These are phyloP conservation scores for Miniopterus natalensis DNA, from an alignment of 2,113 vertebrate species.

Conservation along the genomic window DNA sequence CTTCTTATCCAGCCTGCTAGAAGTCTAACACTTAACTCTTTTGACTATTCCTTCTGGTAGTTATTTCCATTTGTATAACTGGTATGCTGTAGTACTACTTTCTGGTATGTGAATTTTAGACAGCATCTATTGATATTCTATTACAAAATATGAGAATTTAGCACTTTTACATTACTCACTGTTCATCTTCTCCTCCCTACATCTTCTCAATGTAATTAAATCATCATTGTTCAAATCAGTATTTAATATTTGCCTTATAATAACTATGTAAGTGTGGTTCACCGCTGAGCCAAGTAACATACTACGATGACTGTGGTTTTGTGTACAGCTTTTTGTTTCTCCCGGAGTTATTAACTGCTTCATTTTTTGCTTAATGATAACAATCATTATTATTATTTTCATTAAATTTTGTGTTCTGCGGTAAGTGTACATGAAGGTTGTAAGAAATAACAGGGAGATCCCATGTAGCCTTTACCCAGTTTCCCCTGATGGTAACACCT, in stretches of 20 bases:
- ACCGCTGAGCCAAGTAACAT: neutral
- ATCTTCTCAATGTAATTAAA: constrained; percentile 5
- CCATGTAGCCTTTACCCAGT: neutral
- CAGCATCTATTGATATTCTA: neutral
- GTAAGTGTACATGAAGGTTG: neutral
- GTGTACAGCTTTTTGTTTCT: neutral
- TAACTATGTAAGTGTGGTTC: neutral
- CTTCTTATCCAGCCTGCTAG: neutral
- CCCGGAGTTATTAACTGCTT: neutral
- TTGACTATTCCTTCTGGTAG: neutral
- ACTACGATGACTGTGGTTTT: neutral
- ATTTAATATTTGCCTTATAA: neutral
- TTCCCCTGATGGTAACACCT: neutral
- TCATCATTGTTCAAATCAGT: constrained; percentile 25
- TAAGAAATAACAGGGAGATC: neutral
- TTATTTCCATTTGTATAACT: constrained; percentile 31
- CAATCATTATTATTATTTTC: neutral
- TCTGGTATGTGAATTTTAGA: neutral
- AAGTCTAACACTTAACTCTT: neutral
- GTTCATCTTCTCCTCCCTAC: neutral
- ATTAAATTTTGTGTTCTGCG: neutral
- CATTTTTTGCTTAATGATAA: constrained; percentile 5
- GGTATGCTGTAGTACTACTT: neutral
- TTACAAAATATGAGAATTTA: constrained; percentile 14
- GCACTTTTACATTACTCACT: neutral